Evolutionary conservation across 2,888 invertebrate species (phyloP), one percentile per base, ranked within the genome.

Genomic region (Spodoptera picta): DNA sequence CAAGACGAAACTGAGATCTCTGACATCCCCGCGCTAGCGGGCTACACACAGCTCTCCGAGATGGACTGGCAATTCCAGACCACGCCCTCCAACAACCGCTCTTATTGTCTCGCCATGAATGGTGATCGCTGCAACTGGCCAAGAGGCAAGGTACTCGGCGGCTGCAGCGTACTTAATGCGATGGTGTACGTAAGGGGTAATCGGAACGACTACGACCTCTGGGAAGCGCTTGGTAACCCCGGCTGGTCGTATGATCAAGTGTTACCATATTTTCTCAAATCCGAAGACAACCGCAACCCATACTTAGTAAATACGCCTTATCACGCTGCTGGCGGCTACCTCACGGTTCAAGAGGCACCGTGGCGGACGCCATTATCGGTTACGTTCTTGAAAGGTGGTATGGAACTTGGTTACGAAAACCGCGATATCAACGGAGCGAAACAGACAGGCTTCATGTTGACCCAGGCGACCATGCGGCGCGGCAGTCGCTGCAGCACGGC

Each of bases 1-100:
- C 97, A 97, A 47, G 97, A 98, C 90, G 98, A 98, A 90, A 97
- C 97, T 72, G 98, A 98, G 91, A 96, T 98, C 68, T 97, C 98
- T 4, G 98, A 98, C 90, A 96, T 98, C 60, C 98, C 98, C 2
- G 96, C 98, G 0, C 90, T 98, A 67, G 97, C 97, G 24, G 97
- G 97, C 12, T 98, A 98, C 88, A 96, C 97, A 27, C 98, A 98
- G 86, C 95, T 98, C 65, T 97, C 98, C 24, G 97, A 98, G 42
- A 95, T 98, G 88, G 98, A 98, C 92, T 98, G 98, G 98, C 97
- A 98, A 92, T 98, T 97, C 90, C 97, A 98, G 90, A 98, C 98
- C 3, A 96, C 97, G 4, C 97, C 98, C 0, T 96, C 97, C 0
- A 93, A 95, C 43, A 96, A 96, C 75, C 96, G 97, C 51, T 96